Percentiles rank a stretch among this genome's conserved stretches.
These are phyloP conservation scores for Lithobates pipiens DNA, from an alignment of 2,797 vertebrate species.

Conservation along the genomic window DNA sequence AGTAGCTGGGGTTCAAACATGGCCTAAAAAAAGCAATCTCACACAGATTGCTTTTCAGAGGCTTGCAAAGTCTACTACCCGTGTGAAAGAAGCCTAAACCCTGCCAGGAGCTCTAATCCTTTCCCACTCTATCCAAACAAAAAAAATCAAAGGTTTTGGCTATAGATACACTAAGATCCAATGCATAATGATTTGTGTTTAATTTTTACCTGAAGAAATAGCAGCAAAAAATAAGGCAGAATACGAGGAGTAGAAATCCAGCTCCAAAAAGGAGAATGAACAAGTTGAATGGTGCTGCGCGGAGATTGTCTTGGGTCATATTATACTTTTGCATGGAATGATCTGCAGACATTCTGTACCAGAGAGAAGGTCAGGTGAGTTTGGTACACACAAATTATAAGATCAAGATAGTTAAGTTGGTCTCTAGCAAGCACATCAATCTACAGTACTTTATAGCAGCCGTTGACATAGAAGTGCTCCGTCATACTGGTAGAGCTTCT, in stretches of 20 bases:
- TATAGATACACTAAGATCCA: too few relatives aligned
- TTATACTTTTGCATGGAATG: neutral
- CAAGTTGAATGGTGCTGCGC: constrained; percentile 83
- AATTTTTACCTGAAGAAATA: constrained; percentile 81
- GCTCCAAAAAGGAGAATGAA: constrained; percentile 85
- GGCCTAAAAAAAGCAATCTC: too few relatives aligned
- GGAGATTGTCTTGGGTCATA: constrained; percentile 66
- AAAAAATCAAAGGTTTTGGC: too few relatives aligned
- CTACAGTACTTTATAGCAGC: too few relatives aligned
- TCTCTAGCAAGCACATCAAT: neutral
- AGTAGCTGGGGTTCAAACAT: too few relatives aligned
- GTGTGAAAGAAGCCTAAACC: too few relatives aligned
- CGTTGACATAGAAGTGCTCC: neutral
- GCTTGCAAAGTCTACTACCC: too few relatives aligned
- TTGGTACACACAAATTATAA: neutral
- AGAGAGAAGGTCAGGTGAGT: neutral
- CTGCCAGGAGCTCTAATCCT: too few relatives aligned
- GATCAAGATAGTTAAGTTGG: neutral
- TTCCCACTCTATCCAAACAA: too few relatives aligned
- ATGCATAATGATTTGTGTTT: too few relatives aligned
- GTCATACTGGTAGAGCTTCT: neutral
- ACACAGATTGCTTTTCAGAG: too few relatives aligned
- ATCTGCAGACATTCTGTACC: constrained; percentile 11
- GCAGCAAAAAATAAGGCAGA: constrained; percentile 88
- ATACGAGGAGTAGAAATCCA: constrained; percentile 85